phyloP scores from a whole-genome alignment of 2,888 invertebrate genomes.

The Leptinotarsa rubiginosa region DNA sequence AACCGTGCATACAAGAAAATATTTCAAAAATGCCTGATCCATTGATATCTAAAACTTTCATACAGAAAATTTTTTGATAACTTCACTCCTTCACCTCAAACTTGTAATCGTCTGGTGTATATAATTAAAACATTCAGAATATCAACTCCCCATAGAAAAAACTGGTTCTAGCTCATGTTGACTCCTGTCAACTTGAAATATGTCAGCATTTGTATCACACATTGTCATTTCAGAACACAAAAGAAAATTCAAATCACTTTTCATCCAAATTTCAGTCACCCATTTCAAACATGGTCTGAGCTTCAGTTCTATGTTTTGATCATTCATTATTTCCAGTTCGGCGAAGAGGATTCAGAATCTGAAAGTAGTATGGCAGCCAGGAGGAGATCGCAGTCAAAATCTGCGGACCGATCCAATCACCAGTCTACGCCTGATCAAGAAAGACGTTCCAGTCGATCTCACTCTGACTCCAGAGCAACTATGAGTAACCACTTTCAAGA shows the following conservation, averaged over 20 bases:
- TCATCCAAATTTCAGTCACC: too few species aligned
- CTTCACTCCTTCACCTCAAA: too few species aligned
- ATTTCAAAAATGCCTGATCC: too few species aligned
- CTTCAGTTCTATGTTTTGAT: background rate
- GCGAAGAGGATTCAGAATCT: background rate
- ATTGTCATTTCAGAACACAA: background rate
- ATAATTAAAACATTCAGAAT: too few species aligned
- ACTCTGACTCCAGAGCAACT: constrained; percentile 18
- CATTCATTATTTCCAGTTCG: background rate
- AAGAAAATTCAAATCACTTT: background rate
- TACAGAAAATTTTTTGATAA: too few species aligned
- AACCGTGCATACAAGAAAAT: too few species aligned
- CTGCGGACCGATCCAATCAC: background rate
- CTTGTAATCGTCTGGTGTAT: too few species aligned
- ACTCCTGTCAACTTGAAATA: background rate
- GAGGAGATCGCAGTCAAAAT: constrained; percentile 14
- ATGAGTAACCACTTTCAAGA: background rate
- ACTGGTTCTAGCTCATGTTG: too few species aligned
- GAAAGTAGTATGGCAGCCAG: constrained; percentile 10
- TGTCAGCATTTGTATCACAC: background rate
- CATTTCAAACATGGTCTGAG: too few species aligned
- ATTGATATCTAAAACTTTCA: too few species aligned
- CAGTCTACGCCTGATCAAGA: background rate
- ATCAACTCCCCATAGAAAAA: too few species aligned
- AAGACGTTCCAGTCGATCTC: background rate